Conservation (phyloP, 2,797 vertebrate species). For the Alca torda region DNA sequence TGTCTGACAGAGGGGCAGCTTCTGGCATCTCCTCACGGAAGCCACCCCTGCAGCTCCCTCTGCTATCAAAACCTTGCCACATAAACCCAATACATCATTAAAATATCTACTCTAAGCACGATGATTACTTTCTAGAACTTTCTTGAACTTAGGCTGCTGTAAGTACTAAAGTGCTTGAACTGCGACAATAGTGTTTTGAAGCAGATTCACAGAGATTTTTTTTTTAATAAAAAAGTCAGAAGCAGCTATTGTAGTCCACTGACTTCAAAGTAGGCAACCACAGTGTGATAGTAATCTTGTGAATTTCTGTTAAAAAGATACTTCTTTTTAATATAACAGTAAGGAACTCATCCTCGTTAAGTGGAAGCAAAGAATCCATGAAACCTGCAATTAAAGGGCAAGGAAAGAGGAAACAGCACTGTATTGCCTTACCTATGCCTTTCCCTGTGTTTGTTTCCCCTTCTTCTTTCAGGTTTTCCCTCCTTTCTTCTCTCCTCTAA, state of each 20-base stretch:
- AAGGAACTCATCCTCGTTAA: not conserved
- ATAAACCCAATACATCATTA: not conserved
- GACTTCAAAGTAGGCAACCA: not conserved
- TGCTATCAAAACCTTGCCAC: not conserved
- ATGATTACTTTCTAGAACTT: not conserved
- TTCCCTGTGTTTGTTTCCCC: not conserved
- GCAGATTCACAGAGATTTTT: not conserved
- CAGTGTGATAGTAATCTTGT: not conserved
- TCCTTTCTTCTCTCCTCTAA: not conserved
- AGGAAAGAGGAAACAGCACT: not conserved
- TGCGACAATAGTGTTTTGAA: not conserved
- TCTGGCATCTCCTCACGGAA: not conserved
- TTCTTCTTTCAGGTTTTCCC: not conserved
- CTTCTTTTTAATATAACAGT: not conserved
- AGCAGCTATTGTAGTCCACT: not conserved
- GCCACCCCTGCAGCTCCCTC: not conserved
- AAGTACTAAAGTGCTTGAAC: not conserved
- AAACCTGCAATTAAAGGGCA: not conserved
- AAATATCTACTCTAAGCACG: not conserved
- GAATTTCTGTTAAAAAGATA: not conserved
- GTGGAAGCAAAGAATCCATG: not conserved
- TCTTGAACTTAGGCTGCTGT: not conserved
- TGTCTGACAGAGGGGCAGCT: not conserved
- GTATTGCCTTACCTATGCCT: rapidly evolving
- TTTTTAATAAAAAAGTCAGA: not conserved